Evolutionary conservation across 1,140 invertebrate species (phyloP), one percentile per base, ranked within the genome.

Genomic region (Ceratina calcarata): DNA sequence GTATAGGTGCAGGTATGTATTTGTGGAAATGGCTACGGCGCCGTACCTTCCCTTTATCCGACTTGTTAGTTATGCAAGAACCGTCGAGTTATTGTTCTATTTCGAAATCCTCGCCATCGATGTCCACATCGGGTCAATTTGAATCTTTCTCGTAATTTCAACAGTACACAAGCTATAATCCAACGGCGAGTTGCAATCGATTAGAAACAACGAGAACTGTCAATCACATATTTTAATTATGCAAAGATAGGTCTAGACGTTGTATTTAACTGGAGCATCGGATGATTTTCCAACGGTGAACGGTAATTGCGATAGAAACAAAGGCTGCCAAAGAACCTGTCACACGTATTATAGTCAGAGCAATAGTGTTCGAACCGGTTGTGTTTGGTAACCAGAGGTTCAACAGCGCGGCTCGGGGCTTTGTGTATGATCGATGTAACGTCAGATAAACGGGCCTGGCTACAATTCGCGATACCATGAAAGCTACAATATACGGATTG

Each of bases 341-440:
- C 66, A 80, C 66, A 45, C 37, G 51, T 68, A 72, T 66, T 80
- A 49, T 76, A 60, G 22, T 22, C 13, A 6, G 37, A 10, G 32
- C 55, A 51, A 58, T 27, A 67, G 15, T n/a, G 24, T 24, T 55
- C 24, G 4, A 66, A 68, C 32, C 61, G 62, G 64, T 20, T 18
- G 67, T 37, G 61, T 77, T 80, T 49, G 24, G 67, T 55, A 18
- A 27, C 18, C 45, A 22, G n/a, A 65, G 45, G 58, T 66, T 61
- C 49, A 65, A 75, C 66, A 37, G 10, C 22, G 60, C 66, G 27
- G 51, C 20, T 73, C 62, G 51, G 51, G 66, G 82, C 51, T 58
- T 65, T 73, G 22, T 12, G 55, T 20, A 72, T 82, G 82, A 84
- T 84, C 75, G 65, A 82, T 82, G 69, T 64, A 69, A 51, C 65